Conservation (phyloP, 2,888 invertebrate genomes). For the Empis stercorea region DNA sequence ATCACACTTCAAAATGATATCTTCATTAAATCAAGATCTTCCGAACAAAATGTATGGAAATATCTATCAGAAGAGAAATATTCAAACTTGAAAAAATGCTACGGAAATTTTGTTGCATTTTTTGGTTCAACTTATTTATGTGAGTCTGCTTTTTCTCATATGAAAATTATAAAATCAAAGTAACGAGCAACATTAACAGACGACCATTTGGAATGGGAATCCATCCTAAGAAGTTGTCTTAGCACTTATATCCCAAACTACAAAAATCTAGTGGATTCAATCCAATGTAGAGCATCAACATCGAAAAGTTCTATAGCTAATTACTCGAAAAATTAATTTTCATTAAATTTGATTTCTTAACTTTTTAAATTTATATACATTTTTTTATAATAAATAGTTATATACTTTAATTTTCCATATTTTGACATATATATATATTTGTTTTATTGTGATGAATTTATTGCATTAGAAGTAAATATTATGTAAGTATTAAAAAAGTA, state of each 20-base stretch:
- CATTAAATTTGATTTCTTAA: too few relatives aligned
- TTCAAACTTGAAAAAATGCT: too few relatives aligned
- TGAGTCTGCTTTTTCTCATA: background rate
- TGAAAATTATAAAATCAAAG: conserved; percentile 1
- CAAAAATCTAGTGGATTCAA: too few relatives aligned
- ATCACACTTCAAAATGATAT: background rate
- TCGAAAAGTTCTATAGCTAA: too few relatives aligned
- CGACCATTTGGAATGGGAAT: background rate
- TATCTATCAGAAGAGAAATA: background rate
- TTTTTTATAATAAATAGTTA: too few relatives aligned
- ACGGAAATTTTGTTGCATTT: background rate
- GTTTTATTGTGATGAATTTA: background rate
- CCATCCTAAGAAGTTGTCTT: background rate
- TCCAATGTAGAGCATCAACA: too few relatives aligned
- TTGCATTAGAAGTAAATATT: background rate
- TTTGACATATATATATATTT: background rate
- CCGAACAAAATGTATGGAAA: background rate
- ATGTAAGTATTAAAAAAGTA: background rate
- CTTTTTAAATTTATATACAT: too few relatives aligned
- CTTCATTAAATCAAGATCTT: background rate
- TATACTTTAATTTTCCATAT: too few relatives aligned
- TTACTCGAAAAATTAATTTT: too few relatives aligned
- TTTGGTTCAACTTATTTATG: background rate
- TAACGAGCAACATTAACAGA: conserved; percentile 1
- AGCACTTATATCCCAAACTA: too few relatives aligned